Evolutionary conservation across 2,888 invertebrate genomes (phyloP).

Genomic region (Parascotia fuliginaria): DNA sequence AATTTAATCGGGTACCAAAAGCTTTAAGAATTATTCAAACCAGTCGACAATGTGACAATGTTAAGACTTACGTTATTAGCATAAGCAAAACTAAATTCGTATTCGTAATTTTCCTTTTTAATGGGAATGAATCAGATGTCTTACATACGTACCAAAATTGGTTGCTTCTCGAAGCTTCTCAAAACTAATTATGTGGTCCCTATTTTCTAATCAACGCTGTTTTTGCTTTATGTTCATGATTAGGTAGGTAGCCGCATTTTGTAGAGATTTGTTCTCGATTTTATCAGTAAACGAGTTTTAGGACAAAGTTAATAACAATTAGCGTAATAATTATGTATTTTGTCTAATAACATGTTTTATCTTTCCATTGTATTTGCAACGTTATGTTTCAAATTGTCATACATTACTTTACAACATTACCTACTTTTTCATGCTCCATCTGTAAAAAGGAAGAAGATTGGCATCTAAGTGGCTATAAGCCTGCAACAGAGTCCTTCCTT

Average conservation of each 20-base stretch:
- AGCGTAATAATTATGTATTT: no score
- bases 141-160: conserved; percentile 5
- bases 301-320: no score
- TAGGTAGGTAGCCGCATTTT: neutral
- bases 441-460: no score
- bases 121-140: conserved; percentile 6
- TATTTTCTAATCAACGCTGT: conserved; percentile 9
- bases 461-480: no score
- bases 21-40: conserved; percentile 5
- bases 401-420: no score
- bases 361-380: no score
- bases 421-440: no score
- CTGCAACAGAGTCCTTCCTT: no score
- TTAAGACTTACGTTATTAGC: conserved; percentile 2
- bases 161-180: conserved; percentile 6
- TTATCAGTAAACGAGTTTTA: no score
- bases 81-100: conserved; percentile 10
- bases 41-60: neutral
- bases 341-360: no score
- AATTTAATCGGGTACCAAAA: conserved; percentile 13
- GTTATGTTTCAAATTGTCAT: no score
- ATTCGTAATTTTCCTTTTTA: conserved; percentile 8
- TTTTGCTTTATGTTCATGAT: neutral
- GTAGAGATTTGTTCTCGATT: no score
- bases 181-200: conserved; percentile 6